phyloP scores from a whole-genome alignment of 2,888 invertebrate genomes.

The Rotaria sp. region DNA sequence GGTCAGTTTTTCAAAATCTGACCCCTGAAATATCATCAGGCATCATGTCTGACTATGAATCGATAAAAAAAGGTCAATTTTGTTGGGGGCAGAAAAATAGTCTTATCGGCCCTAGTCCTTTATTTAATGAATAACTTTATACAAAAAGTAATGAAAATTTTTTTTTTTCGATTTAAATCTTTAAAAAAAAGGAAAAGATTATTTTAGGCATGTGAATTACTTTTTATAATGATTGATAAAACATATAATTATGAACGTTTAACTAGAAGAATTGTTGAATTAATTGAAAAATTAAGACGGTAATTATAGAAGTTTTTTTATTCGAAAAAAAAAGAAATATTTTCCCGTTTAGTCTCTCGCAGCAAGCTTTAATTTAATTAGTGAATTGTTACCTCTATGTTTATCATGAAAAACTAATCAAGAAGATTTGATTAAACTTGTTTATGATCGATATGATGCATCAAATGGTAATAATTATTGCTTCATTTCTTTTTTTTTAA shows the following conservation, averaged over 20 bases:
- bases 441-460: neutral
- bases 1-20: too few relatives aligned
- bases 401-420: neutral
- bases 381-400: neutral
- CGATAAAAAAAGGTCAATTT: too few relatives aligned
- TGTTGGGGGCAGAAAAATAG: too few relatives aligned
- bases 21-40: too few relatives aligned
- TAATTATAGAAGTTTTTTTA: neutral
- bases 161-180: too few relatives aligned
- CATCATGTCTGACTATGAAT: too few relatives aligned
- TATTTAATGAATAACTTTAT: constrained; percentile 3
- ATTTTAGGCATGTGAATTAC: neutral
- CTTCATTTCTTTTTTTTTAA: neutral
- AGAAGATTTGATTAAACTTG: neutral
- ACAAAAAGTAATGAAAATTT: neutral
- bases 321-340: neutral
- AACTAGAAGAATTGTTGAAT: neutral
- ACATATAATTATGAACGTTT: neutral
- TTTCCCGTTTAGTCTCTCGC: neutral
- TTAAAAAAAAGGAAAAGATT: too few relatives aligned
- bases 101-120: too few relatives aligned
- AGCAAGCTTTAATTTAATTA: neutral
- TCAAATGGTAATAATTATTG: neutral
- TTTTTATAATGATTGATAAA: neutral
- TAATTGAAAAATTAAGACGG: neutral